Base-by-base conservation (phyloP, 2,888 invertebrate genomes). In the Trissoscelio sp. region DNA sequence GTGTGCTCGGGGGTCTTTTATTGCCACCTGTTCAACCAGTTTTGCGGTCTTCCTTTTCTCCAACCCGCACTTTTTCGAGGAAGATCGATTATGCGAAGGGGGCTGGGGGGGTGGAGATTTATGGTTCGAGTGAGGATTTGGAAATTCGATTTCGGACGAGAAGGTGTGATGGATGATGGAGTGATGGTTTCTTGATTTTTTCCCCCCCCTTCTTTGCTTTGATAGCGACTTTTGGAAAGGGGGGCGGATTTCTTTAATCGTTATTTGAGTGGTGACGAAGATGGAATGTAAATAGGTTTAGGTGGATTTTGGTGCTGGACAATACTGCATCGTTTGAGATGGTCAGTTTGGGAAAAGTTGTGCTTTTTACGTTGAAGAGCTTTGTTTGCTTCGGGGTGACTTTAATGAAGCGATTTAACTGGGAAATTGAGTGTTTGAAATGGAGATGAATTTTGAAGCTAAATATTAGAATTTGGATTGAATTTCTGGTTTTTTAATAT, bases 51-150 rank as follows among this genome's bases (percentile, higher is more conserved):
- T 79, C 62, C 74, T 60, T 58, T 39, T 70, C 55, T 64, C 31
- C 57, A 12, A 5, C 12, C 7, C 53, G 44, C 73, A 44, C 12
- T 31, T 75, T 75, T 78, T 74, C 34, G 53, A 53, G 74, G 69
- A 77, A 77, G 81, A 70, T 83, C 81, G 79, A 79, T 79, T 79
- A 79, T 74, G 60, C 79, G 62, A 39, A 60, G 46, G 48, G 20
- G 37, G 37, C 2, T 5, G 28, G 28, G 34, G 34, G 14, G 37
- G 37, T 24, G 14, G 46, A 73, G 77, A 81, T 81, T 81, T 81
- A 77, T 81, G 67, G 28, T 37, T 16, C 20, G 34, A 18, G 4
- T 12, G 28, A 6, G 66, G 48, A 72, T 60, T 77, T 18, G 12
- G 42, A 37, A 34, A 42, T 70, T 78, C 58, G 28, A 62, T 69